Evolutionary conservation across 2,888 invertebrate species (phyloP), one percentile per base, ranked within the genome.

Genomic region (Hipparchia semele): DNA sequence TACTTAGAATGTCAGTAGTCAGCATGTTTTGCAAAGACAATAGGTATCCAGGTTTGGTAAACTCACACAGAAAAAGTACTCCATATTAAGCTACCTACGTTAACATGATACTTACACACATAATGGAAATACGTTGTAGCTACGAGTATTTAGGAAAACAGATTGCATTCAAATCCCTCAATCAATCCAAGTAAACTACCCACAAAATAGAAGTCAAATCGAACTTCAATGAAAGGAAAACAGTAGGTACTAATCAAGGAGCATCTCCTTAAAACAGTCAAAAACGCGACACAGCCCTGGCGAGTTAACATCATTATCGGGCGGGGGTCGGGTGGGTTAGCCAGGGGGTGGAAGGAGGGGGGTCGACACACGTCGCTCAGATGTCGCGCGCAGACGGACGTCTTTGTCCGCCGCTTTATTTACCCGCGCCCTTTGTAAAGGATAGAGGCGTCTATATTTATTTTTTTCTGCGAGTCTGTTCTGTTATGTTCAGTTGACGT

Each of bases 321-420:
- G 78, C 77, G 77, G 77, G 82, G 78, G 74, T 68, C 66, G 69
- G 45, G 71, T 60, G 79, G 76, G 76, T 74, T 62, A 73, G 71
- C 70, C 10, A 23, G 2, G 77, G 79, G 71, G 39, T 53, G 86
- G 88, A 76, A 23, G 78, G 68, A 76, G 83, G 77, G 75, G 85
- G 86, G 88, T 89, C 87, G 92, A 91, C 92, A 91, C 90, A 90
- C 90, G 92, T 92, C 92, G 90, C 92, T 92, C 92, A 92, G 89
- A 91, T 90, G 93, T 93, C 93, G 89, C 89, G 85, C 86, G 81
- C 92, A 93, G 92, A 92, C 92, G 91, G 91, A 92, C 93, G 92
- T 93, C 93, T 93, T 92, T 92, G 92, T 92, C 90, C 90, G 88
- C 82, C 89, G 92, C 89, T 92, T 92, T 92, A 92, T 93, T 92